Evolutionary conservation across 2,113 vertebrate genomes (phyloP).

Genomic region (Dromiciops gliroides): DNA sequence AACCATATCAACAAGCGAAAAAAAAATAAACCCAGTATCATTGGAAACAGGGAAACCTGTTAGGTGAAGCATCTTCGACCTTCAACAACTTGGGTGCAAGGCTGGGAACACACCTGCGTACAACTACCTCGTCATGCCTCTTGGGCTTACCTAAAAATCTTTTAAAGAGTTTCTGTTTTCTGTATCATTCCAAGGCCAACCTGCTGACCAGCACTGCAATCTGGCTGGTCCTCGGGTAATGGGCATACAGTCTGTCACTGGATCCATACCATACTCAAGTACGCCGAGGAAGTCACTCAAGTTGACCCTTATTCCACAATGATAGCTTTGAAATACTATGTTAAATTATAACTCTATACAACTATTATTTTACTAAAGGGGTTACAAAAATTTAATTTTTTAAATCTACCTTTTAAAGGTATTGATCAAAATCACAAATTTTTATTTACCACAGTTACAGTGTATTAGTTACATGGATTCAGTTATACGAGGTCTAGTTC

Average conservation of each 20-base stretch:
- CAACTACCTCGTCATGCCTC: no score
- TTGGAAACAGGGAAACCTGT: not conserved
- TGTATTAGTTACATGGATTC: no score
- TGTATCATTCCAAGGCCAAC: not conserved
- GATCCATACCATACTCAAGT: not conserved
- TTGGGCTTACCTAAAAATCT: no score
- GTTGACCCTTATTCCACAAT: slow-evolving; percentile 21
- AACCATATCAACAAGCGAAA: not conserved
- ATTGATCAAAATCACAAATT: not conserved
- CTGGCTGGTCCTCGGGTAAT: no score
- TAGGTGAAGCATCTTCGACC: no score
- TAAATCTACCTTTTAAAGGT: no score
- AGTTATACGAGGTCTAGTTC: no score
- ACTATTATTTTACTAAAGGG: no score
- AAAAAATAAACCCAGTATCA: not conserved
- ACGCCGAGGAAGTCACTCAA: not conserved
- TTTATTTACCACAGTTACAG: slow-evolving; percentile 20
- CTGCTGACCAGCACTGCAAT: not conserved
- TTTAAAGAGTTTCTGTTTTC: no score
- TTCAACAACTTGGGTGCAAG: not conserved
- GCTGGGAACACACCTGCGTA: not conserved
- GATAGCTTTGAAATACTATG: slow-evolving; percentile 20
- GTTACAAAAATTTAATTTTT: no score
- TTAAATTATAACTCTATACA: no score
- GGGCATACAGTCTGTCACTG: no score